Base-by-base conservation (phyloP, 2,797 vertebrate genomes). In the Monodelphis domestica region DNA sequence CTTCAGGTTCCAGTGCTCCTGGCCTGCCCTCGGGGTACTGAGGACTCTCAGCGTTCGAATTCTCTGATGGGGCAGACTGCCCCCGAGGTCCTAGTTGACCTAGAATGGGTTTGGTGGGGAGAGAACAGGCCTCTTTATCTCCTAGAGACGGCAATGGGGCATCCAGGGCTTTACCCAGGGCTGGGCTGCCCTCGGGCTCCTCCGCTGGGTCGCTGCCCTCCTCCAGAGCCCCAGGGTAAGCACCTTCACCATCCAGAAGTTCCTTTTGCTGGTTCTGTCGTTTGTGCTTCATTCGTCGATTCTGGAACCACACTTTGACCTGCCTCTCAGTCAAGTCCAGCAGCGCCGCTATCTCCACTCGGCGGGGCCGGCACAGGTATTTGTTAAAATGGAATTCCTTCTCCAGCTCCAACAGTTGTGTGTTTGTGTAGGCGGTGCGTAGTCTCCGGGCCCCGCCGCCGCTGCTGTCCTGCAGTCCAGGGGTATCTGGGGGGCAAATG, bases 281-380 rank as follows among this genome's bases (percentile, higher is more conserved):
- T 96, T 99, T 99, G 98, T 99, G 99, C 96, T 99, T 99, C 99
- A 99, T 99, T 12, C 99, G 97, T 0, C 99, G 98, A 97, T 99
- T 99, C 96, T 99, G 99, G 97, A 99, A 99, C 99, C 99, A 99
- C 6, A 99, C 99, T 97, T 99, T 99, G 30, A 99, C 99, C 94
- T 99, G 99, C n/a, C 99, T 98, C 95, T 99, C 99, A 38, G 98
- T 99, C 95, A 99, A 98, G 96, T 99, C 98, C 97, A 99, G 97
- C 96, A 99, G 96, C 88, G 99, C 99, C 0, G 99, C 99, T 89
- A 99, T 99, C 94, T 99, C 99, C 93, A 99, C 98, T 5, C 99
- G 97, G 24, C 99, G 98, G 2, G 99, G 99, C 94, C 99, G 98
- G 98, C 99, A 99, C 96, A 99, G 98, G 96, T 99, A 99, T 96